Percentiles rank a stretch among this genome's conserved stretches.
Evolutionary conservation across 2,797 vertebrate species (phyloP).

Genomic region (Muraenolepis orangiensis): DNA sequence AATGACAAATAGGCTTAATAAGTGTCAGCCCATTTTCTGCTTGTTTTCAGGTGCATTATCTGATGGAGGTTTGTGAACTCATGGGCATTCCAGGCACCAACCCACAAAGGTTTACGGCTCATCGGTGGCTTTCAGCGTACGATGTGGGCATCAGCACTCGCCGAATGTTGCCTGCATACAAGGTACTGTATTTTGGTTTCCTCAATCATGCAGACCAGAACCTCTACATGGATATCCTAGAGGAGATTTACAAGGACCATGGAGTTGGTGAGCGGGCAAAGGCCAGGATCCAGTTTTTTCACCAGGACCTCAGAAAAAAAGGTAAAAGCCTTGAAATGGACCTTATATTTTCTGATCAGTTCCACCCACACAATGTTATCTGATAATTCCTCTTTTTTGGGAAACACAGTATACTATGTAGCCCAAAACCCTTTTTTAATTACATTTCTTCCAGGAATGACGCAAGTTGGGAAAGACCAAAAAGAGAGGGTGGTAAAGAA

Average conservation of each 20-base stretch:
- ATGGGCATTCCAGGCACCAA: conserved; percentile 4
- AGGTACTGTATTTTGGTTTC: conserved; percentile 16
- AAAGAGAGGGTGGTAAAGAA: not conserved
- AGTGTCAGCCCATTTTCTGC: not conserved
- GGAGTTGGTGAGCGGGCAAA: not conserved
- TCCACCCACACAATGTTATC: too few species aligned
- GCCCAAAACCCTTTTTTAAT: too few species aligned
- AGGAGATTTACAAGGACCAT: conserved; percentile 2
- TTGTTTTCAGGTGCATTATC: not conserved
- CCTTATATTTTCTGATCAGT: too few species aligned
- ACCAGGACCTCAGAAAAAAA: conserved; percentile 11
- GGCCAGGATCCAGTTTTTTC: too few species aligned
- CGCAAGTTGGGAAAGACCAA: too few species aligned
- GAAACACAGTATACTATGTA: too few species aligned
- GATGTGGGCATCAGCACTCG: not conserved
- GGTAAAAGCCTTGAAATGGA: too few species aligned
- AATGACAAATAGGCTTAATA: too few species aligned
- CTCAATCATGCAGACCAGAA: not conserved
- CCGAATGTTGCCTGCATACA: conserved; percentile 12
- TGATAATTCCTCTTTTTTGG: too few species aligned
- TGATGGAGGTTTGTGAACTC: not conserved
- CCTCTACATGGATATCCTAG: not conserved
- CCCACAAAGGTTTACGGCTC: not conserved
- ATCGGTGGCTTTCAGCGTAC: not conserved
- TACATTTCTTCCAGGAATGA: too few species aligned